Base-by-base conservation (phyloP, 2,113 vertebrate genomes). In the Sorex fumeus region DNA sequence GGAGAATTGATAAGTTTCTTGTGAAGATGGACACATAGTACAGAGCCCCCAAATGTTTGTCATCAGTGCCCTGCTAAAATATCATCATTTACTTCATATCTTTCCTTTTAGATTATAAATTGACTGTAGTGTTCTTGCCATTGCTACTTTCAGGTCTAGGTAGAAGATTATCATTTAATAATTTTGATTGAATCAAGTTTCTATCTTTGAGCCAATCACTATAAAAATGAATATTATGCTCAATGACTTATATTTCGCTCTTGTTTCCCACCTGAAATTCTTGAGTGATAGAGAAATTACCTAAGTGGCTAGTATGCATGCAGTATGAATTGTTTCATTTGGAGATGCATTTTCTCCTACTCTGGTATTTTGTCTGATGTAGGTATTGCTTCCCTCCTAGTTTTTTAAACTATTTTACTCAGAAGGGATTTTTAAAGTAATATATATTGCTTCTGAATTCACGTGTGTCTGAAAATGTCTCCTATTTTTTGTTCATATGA, bases 1-100 rank as follows among this genome's bases (percentile, higher is more conserved):
- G 3, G 32, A 53, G 28, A 83, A 94, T 25, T 76, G 23, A 47
- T 21, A 76, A 50, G 47, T 88, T 88, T 88, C 66, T 50, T 78
- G 30, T 81, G 32, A 84, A 71, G 45, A 47, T 70, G 36, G 19
- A 2, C 47, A 70, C 27, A 47, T 77, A n/a, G 66, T 19, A 50
- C 13, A 6, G 30, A n/a, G 8, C 3, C 27, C 19, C 30, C 50
- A 47, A 83, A 78, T 27, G 64, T 32, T 45, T 64, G 47, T 76
- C 53, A 60, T 77, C 69, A 77, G 32, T n/a, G 19, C 19, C 64
- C 71, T 1, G 16, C n/a, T 28, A 40, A 84, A 64, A 84, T 34
- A 40, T 40, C 40, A 28, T 82, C 74, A n/a, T 30, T 83, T 83
- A 81, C 43, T 53, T 79, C 21, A n/a, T 70, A 7, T 60, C 47